Evolutionary conservation across 2,888 invertebrate species (phyloP).

Genomic region (Epiblema foenella): DNA sequence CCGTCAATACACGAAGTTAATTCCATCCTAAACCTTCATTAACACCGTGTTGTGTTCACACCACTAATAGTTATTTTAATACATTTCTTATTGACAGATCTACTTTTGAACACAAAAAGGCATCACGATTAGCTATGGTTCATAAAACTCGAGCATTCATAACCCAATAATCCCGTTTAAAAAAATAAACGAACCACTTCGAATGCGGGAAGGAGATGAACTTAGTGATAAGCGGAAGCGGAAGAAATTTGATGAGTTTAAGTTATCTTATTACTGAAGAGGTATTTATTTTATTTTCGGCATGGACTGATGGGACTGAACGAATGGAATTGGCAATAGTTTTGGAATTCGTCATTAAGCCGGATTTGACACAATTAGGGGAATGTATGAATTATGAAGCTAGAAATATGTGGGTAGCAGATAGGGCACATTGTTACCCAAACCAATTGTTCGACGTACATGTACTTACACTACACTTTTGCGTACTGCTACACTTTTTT

Average conservation of each 20-base stretch:
- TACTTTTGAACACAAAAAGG: slow-evolving; percentile 68
- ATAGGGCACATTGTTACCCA: no score
- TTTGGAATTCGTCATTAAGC: no score
- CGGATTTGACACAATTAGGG: no score
- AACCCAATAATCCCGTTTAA: slow-evolving; percentile 73
- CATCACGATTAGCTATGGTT: slow-evolving; percentile 67
- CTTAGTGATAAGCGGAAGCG: slow-evolving; percentile 21
- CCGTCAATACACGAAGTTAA: slow-evolving; percentile 13
- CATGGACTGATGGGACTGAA: no score
- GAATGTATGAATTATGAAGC: no score
- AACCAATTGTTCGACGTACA: no score
- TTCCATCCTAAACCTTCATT: slow-evolving; percentile 29
- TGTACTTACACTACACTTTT: no score
- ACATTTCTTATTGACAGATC: slow-evolving; percentile 54
- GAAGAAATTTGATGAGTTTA: background rate
- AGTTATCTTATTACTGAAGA: no score
- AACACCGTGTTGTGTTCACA: slow-evolving; percentile 36
- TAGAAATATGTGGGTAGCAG: no score
- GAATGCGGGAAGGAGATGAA: slow-evolving; percentile 42
- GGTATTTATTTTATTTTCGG: no score
- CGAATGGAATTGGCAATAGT: no score
- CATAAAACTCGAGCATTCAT: slow-evolving; percentile 70
- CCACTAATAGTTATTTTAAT: slow-evolving; percentile 43
- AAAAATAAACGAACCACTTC: slow-evolving; percentile 64
- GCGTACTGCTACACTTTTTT: no score